Conservation (phyloP, 2,888 invertebrate species). For the Chrysomela aeneicollis region DNA sequence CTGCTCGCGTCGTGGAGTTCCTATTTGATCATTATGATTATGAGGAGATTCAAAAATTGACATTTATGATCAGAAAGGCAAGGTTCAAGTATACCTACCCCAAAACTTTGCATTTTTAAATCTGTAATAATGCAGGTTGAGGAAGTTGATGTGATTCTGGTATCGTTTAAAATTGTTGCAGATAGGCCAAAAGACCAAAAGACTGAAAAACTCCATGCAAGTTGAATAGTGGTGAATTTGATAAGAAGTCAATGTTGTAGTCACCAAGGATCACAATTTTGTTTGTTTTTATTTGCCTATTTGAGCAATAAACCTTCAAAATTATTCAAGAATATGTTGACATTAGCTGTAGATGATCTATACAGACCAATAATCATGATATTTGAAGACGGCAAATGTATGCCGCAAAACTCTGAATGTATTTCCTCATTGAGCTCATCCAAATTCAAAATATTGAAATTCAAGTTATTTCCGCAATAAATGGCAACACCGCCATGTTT, state of each 20-base stretch:
- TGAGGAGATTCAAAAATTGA: no score
- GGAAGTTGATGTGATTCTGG: not conserved
- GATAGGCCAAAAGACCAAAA: not conserved
- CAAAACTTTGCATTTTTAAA: no score
- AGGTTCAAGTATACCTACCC: no score
- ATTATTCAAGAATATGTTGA: not conserved
- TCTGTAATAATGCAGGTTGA: not conserved
- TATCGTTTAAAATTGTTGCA: not conserved
- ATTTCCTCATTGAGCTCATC: no score
- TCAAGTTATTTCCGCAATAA: not conserved
- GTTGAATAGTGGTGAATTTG: not conserved
- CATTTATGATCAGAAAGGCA: no score
- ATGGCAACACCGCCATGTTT: conserved; percentile 1
- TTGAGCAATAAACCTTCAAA: not conserved
- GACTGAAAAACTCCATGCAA: not conserved
- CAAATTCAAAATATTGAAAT: not conserved
- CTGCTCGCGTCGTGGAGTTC: no score
- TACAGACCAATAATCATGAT: not conserved
- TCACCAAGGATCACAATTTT: not conserved
- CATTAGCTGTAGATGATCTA: no score
- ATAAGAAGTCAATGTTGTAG: not conserved
- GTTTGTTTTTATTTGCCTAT: not conserved
- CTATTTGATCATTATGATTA: no score
- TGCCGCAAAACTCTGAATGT: conserved; percentile 6
- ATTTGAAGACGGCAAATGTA: not conserved